Evolutionary conservation across 2,888 invertebrate genomes (phyloP).

Genomic region (Chrysomela aeneicollis): DNA sequence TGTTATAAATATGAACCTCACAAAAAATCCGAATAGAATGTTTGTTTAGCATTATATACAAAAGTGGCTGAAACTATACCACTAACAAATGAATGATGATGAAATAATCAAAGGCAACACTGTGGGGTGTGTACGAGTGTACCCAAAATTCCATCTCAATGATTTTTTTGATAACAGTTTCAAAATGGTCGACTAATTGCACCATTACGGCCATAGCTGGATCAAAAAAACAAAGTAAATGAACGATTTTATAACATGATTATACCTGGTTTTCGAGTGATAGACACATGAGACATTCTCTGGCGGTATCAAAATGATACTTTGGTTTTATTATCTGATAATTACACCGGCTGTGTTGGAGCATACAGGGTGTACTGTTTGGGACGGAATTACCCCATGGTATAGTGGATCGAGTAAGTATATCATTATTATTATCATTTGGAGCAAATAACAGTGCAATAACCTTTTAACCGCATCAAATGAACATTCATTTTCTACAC

Average conservation of each 20-base stretch:
- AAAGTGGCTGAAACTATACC: no score
- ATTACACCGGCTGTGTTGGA: slow-evolving; percentile 32
- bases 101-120: no score
- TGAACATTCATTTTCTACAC: not conserved
- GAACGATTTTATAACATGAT: slow-evolving; percentile 20
- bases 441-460: not conserved
- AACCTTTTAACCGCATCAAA: not conserved
- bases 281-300: slow-evolving; percentile 5
- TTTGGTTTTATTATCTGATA: slow-evolving; percentile 20
- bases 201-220: not conserved
- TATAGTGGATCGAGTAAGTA: slow-evolving; percentile 67
- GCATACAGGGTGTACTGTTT: slow-evolving; percentile 44
- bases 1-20: no score
- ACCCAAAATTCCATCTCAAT: slow-evolving; percentile 19
- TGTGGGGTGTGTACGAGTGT: no score
- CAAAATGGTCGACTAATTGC: slow-evolving; percentile 14
- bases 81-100: no score
- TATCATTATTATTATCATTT: not conserved
- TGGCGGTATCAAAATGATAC: slow-evolving; percentile 17
- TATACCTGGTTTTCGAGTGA: slow-evolving; percentile 13
- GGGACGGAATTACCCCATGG: slow-evolving; percentile 66
- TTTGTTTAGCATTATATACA: no score
- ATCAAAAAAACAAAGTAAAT: slow-evolving; percentile 18
- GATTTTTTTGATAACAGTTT: slow-evolving; percentile 20
- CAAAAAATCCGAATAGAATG: no score